Evolutionary conservation across 2,797 vertebrate species (phyloP).

Genomic region (Spea hammondii): DNA sequence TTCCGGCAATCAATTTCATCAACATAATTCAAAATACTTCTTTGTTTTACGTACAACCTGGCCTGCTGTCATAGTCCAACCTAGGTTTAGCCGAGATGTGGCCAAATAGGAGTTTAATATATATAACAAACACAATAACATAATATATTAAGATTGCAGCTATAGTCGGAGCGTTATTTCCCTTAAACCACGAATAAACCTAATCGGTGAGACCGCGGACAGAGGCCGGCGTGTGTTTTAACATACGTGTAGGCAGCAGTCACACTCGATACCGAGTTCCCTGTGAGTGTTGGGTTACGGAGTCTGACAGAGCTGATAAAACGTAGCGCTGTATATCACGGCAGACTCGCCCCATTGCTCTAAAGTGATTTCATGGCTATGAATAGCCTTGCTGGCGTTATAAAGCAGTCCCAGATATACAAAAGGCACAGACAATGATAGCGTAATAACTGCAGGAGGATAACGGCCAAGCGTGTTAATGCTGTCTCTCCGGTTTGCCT

Average conservation of each 20-base stretch:
- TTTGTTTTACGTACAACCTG: no score
- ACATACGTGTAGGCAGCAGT: background rate
- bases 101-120: no score
- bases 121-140: no score
- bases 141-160: no score
- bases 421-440: conserved; percentile 58
- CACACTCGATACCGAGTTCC: background rate
- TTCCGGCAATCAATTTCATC: no score
- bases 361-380: conserved; percentile 66
- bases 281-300: conserved; percentile 28
- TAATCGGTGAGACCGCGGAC: no score
- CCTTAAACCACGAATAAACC: no score
- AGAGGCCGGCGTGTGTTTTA: no score
- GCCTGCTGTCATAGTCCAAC: no score
- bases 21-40: no score
- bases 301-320: conserved; percentile 32
- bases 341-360: conserved; percentile 30
- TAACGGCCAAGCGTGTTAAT: conserved; percentile 61
- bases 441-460: conserved; percentile 41
- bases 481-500: conserved; percentile 61
- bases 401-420: conserved; percentile 61
- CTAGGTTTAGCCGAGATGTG: no score
- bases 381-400: conserved; percentile 63
- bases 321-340: conserved; percentile 24
- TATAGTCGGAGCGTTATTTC: no score